Evolutionary conservation across 2,888 invertebrate species (phyloP).

Genomic region (Ptychoptera contaminata): DNA sequence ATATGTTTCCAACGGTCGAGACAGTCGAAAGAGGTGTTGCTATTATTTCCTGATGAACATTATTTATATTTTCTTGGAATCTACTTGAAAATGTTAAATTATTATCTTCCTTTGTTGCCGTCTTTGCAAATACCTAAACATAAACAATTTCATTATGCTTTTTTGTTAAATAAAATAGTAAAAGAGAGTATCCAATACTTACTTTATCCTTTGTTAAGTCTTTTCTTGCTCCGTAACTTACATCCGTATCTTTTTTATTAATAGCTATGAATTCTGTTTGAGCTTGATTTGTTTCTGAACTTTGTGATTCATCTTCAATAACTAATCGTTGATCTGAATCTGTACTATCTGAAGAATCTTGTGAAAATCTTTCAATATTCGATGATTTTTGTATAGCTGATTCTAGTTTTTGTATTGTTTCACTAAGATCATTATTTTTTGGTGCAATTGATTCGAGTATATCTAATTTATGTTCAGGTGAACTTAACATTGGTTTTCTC

Average conservation of each 20-base stretch:
- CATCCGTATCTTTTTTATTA: neutral
- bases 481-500: slow-evolving; percentile 19
- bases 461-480: slow-evolving; percentile 24
- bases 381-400: slow-evolving; percentile 21
- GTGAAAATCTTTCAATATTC: slow-evolving; percentile 27
- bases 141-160: no score
- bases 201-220: neutral
- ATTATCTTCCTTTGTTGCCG: no score
- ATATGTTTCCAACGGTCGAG: no score
- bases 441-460: slow-evolving; percentile 26
- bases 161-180: no score
- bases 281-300: slow-evolving; percentile 18
- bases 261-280: neutral
- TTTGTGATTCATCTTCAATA: slow-evolving; percentile 34
- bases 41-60: no score
- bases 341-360: slow-evolving; percentile 45
- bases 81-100: no score
- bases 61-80: no score
- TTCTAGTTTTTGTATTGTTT: slow-evolving; percentile 44
- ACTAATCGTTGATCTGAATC: slow-evolving; percentile 46
- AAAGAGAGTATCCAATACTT: no score
- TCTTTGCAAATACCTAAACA: no score
- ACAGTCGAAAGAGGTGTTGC: no score
- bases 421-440: slow-evolving; percentile 43
- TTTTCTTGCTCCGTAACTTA: neutral